A percentile compares a stretch with the other conserved stretches of the same genome.
These are phyloP conservation scores for Camelus bactrianus DNA, from an alignment of 2,113 vertebrate species.

Conservation along the genomic window DNA sequence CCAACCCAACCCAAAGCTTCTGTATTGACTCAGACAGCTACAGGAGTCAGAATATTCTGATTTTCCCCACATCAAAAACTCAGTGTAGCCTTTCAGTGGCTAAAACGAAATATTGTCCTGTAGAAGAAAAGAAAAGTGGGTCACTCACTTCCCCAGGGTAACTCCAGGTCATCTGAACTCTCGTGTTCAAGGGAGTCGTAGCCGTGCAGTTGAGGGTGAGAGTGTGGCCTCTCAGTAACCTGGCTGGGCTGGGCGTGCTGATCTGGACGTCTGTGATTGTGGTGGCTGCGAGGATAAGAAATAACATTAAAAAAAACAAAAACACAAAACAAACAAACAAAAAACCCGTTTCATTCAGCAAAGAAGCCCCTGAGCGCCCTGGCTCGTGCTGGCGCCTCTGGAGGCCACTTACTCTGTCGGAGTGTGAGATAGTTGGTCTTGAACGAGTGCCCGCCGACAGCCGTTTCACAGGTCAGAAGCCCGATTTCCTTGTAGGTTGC, in stretches of 20 bases:
- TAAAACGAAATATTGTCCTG: neutral
- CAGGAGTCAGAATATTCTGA: neutral
- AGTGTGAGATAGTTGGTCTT: constrained; percentile 90
- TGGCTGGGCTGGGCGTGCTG: constrained; percentile 88
- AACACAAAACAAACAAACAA: neutral
- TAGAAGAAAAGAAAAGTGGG: neutral
- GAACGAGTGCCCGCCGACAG: constrained; percentile 82
- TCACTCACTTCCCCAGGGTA: constrained; percentile 94
- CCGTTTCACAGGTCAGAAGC: constrained; percentile 92
- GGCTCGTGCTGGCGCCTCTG: fast-evolving
- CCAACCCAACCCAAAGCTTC: neutral
- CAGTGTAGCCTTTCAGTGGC: neutral
- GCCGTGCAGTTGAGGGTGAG: constrained; percentile 94
- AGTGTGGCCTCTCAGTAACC: constrained; percentile 88
- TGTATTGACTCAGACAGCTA: neutral
- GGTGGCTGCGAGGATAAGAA: constrained; percentile 86
- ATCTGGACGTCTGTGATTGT: constrained; percentile 92
- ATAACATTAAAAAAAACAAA: constrained; percentile 33
- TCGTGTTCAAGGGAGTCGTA: constrained; percentile 93
- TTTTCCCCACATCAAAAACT: constrained; percentile 46
- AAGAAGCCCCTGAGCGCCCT: neutral
- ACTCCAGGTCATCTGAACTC: constrained; percentile 95
- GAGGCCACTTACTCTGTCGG: constrained; percentile 89
- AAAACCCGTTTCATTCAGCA: neutral
- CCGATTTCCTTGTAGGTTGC: constrained; percentile 92